Evolutionary conservation across 2,113 vertebrate genomes (phyloP).

Genomic region (Trogon melanurus): DNA sequence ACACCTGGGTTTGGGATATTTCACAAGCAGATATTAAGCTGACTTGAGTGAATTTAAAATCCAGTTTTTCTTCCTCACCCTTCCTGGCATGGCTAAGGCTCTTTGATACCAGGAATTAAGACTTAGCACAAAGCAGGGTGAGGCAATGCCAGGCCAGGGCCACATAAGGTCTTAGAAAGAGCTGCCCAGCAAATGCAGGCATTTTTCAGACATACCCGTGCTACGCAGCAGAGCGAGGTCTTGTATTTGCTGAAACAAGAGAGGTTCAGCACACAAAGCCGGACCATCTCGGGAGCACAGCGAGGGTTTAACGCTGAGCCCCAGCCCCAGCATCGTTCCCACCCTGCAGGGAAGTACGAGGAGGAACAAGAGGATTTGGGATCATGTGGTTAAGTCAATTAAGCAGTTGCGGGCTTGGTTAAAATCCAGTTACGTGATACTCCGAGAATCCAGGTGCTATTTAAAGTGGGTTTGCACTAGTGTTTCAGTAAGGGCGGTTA

Average conservation of each 20-base stretch:
- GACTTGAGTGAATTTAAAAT: not conserved
- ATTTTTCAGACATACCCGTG: not conserved
- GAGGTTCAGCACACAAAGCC: not conserved
- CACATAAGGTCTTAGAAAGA: not conserved
- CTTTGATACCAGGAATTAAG: not conserved
- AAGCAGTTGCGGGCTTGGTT: slow-evolving; percentile 24
- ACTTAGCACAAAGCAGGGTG: not conserved
- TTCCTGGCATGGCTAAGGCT: not conserved
- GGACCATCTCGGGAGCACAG: not conserved
- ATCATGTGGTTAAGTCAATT: slow-evolving; percentile 61
- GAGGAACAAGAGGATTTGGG: slow-evolving; percentile 49
- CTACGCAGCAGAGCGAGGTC: not conserved
- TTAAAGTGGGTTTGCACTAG: not conserved
- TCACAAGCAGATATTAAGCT: not conserved
- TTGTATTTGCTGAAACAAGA: not conserved
- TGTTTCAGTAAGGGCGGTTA: not conserved
- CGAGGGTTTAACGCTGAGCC: not conserved
- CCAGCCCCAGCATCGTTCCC: not conserved
- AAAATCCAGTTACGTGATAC: slow-evolving; percentile 32
- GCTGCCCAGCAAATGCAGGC: not conserved
- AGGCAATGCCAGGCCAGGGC: slow-evolving; percentile 6
- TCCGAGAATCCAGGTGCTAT: not conserved
- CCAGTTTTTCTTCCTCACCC: slow-evolving; percentile 2
- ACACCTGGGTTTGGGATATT: not conserved
- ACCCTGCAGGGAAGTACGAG: not conserved